Evolutionary conservation across 2,113 vertebrate genomes (phyloP).

Genomic region (Callorhinus ursinus): DNA sequence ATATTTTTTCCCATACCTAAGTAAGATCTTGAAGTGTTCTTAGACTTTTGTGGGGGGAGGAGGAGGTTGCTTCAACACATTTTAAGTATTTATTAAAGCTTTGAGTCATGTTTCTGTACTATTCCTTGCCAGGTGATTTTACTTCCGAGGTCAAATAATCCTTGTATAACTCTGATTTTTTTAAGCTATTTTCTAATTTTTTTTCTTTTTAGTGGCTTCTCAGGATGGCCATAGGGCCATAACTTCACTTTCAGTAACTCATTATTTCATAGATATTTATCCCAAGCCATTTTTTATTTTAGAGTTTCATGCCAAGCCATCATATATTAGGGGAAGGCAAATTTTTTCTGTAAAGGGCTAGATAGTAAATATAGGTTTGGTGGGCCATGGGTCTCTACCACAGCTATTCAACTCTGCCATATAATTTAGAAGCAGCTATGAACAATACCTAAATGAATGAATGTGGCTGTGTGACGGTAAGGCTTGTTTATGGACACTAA

Average conservation of each 20-base stretch:
- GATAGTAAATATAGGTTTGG: background rate
- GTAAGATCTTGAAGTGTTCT: background rate
- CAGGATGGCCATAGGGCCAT: background rate
- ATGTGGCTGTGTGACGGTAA: background rate
- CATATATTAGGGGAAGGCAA: background rate
- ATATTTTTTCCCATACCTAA: background rate
- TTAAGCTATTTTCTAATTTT: background rate
- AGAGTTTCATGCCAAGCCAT: background rate
- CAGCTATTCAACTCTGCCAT: background rate
- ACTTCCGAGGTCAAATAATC: background rate
- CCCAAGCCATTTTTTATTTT: background rate
- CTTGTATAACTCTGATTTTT: background rate
- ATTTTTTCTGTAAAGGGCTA: background rate
- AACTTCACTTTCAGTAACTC: constrained; percentile 5
- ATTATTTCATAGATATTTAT: constrained; percentile 18
- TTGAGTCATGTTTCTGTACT: background rate
- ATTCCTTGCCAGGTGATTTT: background rate
- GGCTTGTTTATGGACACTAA: background rate
- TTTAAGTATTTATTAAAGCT: background rate
- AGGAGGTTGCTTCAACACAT: background rate
- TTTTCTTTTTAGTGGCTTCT: background rate
- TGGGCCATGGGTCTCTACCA: background rate
- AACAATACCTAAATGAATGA: background rate
- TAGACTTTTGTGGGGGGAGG: accelerated
- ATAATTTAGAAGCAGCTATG: background rate